These are phyloP conservation scores for Tupiocoris notatus DNA, from an alignment of 2,888 invertebrate genomes.

Conservation along the genomic window DNA sequence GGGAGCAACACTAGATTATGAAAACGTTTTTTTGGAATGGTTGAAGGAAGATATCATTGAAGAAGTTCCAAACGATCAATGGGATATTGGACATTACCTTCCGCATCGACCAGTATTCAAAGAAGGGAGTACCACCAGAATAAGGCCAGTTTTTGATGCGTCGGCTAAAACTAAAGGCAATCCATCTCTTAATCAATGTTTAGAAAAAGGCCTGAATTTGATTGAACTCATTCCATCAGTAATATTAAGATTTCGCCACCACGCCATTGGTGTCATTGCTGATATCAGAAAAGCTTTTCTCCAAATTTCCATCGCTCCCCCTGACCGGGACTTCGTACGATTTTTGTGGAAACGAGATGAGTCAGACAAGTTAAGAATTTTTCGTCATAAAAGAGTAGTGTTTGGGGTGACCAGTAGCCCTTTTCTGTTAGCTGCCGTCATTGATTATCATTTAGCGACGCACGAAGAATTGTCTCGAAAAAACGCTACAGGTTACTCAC, in stretches of 20 bases:
- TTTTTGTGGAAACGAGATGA: neutral
- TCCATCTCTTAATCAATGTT: slow-evolving; percentile 48
- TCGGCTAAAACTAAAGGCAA: slow-evolving; percentile 33
- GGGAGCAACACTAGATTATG: neutral
- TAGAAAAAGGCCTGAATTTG: slow-evolving; percentile 48
- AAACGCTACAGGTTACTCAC: too few relatives aligned
- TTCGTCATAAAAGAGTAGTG: slow-evolving; percentile 21
- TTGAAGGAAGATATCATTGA: slow-evolving; percentile 1
- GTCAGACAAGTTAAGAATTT: neutral
- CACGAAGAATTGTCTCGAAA: too few relatives aligned
- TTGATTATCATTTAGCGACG: slow-evolving; percentile 35
- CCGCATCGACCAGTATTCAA: slow-evolving; percentile 29
- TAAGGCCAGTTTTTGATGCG: slow-evolving; percentile 35
- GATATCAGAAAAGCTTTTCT: slow-evolving; percentile 52
- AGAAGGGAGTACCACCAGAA: neutral
- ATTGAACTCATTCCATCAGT: slow-evolving; percentile 47
- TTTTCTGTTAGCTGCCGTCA: slow-evolving; percentile 30
- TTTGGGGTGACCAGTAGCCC: slow-evolving; percentile 41
- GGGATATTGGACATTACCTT: slow-evolving; percentile 8
- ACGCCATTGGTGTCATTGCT: slow-evolving; percentile 40
- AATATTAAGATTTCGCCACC: slow-evolving; percentile 39
- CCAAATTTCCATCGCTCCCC: slow-evolving; percentile 48
- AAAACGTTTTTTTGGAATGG: neutral
- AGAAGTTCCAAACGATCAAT: neutral
- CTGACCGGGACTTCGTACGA: neutral